Percentiles rank a stretch among this genome's conserved stretches.
Conservation (phyloP, 2,797 vertebrate genomes). For the Muscicapa comitata region DNA sequence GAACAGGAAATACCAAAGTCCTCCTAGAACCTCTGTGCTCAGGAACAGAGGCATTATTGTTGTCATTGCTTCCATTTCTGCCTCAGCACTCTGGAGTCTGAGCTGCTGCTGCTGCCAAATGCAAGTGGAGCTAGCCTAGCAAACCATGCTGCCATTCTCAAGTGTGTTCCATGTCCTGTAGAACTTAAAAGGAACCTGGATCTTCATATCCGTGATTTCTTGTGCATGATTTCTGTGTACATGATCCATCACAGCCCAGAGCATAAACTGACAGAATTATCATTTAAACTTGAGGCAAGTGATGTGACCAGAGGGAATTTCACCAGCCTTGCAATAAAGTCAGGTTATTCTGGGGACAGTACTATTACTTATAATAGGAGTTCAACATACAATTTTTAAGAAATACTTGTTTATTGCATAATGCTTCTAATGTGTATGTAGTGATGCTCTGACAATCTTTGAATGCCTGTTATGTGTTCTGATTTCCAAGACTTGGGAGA, state of each 20-base stretch:
- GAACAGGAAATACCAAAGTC: constrained; percentile 18
- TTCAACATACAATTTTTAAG: not conserved
- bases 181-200: not conserved
- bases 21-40: not conserved
- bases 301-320: not conserved
- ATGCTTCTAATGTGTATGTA: not conserved
- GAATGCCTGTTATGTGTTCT: not conserved
- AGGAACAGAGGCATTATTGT: constrained; percentile 5
- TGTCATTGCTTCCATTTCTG: not conserved
- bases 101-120: not conserved
- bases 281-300: not conserved
- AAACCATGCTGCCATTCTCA: not conserved
- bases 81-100: not conserved
- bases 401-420: not conserved
- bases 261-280: not conserved
- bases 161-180: not conserved
- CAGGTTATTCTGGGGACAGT: not conserved
- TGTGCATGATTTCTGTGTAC: not conserved
- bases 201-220: not conserved
- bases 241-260: not conserved
- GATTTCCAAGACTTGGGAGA: not conserved
- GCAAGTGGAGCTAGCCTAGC: not conserved
- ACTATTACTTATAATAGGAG: not conserved
- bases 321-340: not conserved
- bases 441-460: not conserved